A percentile compares a stretch with the other conserved stretches of the same genome.
These are phyloP conservation scores for Lichenostomus cassidix DNA, from an alignment of 2,113 vertebrate species.

Conservation along the genomic window DNA sequence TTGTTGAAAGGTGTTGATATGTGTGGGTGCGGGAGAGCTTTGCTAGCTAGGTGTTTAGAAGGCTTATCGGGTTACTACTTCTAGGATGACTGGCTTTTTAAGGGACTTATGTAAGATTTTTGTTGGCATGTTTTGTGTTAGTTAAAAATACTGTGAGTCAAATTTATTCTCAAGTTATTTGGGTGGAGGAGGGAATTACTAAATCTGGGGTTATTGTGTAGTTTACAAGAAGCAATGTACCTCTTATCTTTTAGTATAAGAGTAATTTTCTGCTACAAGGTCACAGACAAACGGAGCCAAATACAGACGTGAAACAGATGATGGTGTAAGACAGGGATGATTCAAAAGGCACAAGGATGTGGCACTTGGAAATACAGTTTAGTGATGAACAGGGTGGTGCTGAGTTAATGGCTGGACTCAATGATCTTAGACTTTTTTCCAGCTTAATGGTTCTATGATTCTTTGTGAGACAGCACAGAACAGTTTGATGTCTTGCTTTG, in stretches of 20 bases:
- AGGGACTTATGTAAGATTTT: neutral
- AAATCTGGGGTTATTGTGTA: neutral
- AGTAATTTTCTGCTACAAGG: neutral
- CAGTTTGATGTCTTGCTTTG: neutral
- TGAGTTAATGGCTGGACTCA: neutral
- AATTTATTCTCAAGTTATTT: neutral
- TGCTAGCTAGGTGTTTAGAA: neutral
- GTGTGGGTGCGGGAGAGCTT: neutral
- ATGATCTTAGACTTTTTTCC: neutral
- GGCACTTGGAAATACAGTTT: neutral
- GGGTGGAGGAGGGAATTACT: neutral
- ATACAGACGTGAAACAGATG: neutral
- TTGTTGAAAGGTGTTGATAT: neutral
- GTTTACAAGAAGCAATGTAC: neutral
- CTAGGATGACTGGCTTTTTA: neutral
- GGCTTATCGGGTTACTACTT: rapidly evolving
- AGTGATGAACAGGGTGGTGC: neutral
- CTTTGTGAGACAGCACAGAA: neutral
- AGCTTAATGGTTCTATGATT: neutral
- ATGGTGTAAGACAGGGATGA: neutral
- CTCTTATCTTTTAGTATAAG: neutral
- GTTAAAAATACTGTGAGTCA: neutral
- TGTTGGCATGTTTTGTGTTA: neutral
- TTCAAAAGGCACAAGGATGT: neutral
- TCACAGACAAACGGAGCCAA: neutral